Evolutionary conservation across 2,797 vertebrate genomes (phyloP).

Genomic region (Rhadinocentrus ornatus): DNA sequence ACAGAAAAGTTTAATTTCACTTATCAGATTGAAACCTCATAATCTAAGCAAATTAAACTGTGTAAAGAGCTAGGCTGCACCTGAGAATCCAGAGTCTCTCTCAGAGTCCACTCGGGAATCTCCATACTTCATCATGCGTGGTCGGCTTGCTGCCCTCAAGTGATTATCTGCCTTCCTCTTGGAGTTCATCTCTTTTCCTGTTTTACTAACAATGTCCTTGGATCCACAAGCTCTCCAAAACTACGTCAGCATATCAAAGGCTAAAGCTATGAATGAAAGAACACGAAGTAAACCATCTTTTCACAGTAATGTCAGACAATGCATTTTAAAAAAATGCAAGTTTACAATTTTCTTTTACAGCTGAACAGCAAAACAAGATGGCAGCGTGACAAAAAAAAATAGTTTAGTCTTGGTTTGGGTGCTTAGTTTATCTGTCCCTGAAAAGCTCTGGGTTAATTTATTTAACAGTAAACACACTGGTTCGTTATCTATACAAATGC

Average conservation of each 20-base stretch:
- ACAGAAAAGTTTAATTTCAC: neutral
- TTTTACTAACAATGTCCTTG: slow-evolving; percentile 13
- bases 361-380: neutral
- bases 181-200: slow-evolving; percentile 69
- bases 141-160: slow-evolving; percentile 48
- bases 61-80: slow-evolving; percentile 58
- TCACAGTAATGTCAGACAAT: neutral
- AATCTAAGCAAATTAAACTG: neutral
- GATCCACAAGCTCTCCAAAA: slow-evolving; percentile 13
- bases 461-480: neutral
- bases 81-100: slow-evolving; percentile 94
- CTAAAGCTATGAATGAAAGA: slow-evolving; percentile 27
- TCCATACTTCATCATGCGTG: slow-evolving; percentile 61
- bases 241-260: slow-evolving; percentile 45
- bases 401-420: neutral
- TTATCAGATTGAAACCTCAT: neutral
- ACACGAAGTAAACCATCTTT: neutral
- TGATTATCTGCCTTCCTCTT: slow-evolving; percentile 74
- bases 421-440: neutral
- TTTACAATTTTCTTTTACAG: neutral
- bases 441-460: neutral
- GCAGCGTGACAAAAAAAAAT: neutral
- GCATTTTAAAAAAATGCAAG: neutral
- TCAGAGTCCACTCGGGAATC: slow-evolving; percentile 81
- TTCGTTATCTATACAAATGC: neutral